Base-by-base conservation (phyloP, 2,113 vertebrate genomes). In the Calidris pugnax region DNA sequence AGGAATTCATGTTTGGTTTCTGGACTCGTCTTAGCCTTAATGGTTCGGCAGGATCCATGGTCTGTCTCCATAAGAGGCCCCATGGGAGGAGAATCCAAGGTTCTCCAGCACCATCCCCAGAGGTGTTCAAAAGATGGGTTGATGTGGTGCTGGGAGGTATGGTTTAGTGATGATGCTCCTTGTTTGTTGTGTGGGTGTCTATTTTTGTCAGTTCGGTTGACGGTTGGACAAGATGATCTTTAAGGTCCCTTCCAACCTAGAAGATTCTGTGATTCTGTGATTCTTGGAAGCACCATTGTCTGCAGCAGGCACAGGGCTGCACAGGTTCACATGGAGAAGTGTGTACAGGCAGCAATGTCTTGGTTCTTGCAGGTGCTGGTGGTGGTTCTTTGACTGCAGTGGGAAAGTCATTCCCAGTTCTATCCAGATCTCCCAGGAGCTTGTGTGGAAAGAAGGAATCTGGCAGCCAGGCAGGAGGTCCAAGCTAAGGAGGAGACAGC, bases 251-350 rank as follows among this genome's bases (percentile, higher is more conserved):
- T n/a, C n/a, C n/a, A n/a, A n/a, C n/a, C n/a, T n/a, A n/a, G n/a
- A n/a, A n/a, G n/a, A n/a, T n/a, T n/a, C n/a, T n/a, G n/a, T n/a
- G n/a, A n/a, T n/a, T n/a, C n/a, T n/a, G n/a, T n/a, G n/a, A n/a
- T n/a, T n/a, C 5, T 66, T 47, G 30, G 27, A 22, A 81, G 17
- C 47, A 21, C 6, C 55, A 1, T 11, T 20, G 15, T n/a, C 43
- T 77, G 1, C 60, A 32, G 30, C 30, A 19, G 73, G 69, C 51
- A 12, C 16, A 21, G 75, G 56, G 32, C 56, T 90, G 50, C 37
- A 18, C 37, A 16, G n/a, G 5, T n/a, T 4, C 9, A 2, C 2
- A 8, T 2, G 5, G 4, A 15, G 39, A 47, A 18, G 12, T 22
- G 39, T 51, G 19, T 30, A 8, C 48, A 45, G 13, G 1, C 15